Base-by-base conservation (phyloP, 2,113 vertebrate genomes). In the Sphyrna mokarran region DNA sequence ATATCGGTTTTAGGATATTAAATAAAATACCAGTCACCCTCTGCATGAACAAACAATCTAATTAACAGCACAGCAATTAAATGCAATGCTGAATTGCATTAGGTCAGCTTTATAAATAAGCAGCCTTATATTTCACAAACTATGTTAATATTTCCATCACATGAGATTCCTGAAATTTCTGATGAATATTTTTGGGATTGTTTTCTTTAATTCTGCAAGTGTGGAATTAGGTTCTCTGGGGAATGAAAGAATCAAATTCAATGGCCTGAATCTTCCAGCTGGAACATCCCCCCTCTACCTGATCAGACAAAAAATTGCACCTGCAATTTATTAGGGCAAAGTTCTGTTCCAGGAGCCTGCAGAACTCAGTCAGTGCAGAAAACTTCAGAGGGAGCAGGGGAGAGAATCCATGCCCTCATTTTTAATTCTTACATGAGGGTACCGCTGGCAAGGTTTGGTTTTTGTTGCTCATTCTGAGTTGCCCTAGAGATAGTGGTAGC, bases 11-110 rank as follows among this genome's bases (percentile, higher is more conserved):
- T 23, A 94, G 66, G 91, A n/a, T 68, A 70, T 94, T 94, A 94
- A 1, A 72, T 95, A 95, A 94, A 95, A 95, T 48, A 66, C 22
- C 68, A 94, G 68, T 70, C 93, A 95, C 40, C 22, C 5, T 95
- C 23, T 23, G 43, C 93, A 37, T 66, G 18, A 93, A 29, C 89
- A 37, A 43, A 70, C 26, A 37, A 69, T 43, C 66, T 68, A 70
- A 43, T 70, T 70, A 13, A 43, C 63, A 94, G 0, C 29, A 18
- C 89, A 91, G 33, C 18, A n/a, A 22, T n/a, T 63, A 29, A 22
- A 87, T 87, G 48, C n/a, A 58, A 91, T 66, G 89, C 20, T 9
- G 26, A 14, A 40, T 22, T 48, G 23, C 68, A 70, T n/a, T 43
- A n/a, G 14, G n/a, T 94, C 43, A 61, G 69, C 26, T 95, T 76